Conservation (phyloP, 2,888 invertebrate genomes). For the Rhimphoctona megacephalus region DNA sequence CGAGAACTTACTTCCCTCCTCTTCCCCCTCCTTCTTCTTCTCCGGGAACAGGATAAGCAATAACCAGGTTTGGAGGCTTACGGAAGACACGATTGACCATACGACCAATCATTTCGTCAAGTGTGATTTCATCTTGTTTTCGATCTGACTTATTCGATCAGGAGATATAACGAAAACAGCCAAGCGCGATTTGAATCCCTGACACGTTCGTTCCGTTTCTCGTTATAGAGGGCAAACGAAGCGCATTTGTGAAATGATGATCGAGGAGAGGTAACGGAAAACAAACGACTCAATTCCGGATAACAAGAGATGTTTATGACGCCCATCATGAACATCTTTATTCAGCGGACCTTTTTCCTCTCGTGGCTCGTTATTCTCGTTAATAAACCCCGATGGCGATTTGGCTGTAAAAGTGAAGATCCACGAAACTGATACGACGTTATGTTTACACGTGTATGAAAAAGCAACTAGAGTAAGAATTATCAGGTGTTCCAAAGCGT, state of each 20-base stretch:
- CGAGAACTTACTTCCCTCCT: conserved; percentile 39
- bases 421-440: conserved; percentile 8
- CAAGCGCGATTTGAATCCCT: conserved; percentile 44
- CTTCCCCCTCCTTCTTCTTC: conserved; percentile 39
- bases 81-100: conserved; percentile 21
- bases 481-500: not conserved
- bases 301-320: conserved; percentile 71
- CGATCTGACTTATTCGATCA: conserved; percentile 41
- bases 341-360: conserved; percentile 67
- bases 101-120: conserved; percentile 56
- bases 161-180: conserved; percentile 52
- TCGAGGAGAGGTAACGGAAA: conserved; percentile 41
- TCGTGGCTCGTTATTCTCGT: conserved; percentile 63
- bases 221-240: conserved; percentile 51
- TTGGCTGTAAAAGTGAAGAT: conserved; percentile 16
- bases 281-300: conserved; percentile 69
- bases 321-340: conserved; percentile 71
- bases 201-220: conserved; percentile 55
- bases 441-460: not conserved
- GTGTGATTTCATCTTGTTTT: conserved; percentile 47
- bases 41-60: conserved; percentile 52
- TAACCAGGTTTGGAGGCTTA: conserved; percentile 56
- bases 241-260: conserved; percentile 33
- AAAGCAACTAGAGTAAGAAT: not conserved
- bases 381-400: conserved; percentile 38